phyloP scores from a whole-genome alignment of 2,113 vertebrate species.

The Actenoides hombroni region DNA sequence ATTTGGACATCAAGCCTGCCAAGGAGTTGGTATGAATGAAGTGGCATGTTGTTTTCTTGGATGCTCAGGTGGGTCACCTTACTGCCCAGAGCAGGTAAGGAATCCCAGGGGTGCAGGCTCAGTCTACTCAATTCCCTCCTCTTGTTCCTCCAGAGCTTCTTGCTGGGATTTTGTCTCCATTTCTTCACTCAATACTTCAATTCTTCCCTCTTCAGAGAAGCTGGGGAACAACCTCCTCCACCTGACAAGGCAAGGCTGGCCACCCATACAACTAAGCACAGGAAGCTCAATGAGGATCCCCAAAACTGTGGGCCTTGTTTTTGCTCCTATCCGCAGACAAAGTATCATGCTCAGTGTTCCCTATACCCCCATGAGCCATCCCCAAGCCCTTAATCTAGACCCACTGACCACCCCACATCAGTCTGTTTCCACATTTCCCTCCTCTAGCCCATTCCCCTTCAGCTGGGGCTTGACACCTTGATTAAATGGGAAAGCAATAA shows the following conservation, averaged over 20 bases:
- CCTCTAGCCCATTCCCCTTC: not conserved
- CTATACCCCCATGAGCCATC: not conserved
- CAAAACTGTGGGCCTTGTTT: not conserved
- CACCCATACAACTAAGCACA: not conserved
- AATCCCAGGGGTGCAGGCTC: not conserved
- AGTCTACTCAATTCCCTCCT: not conserved
- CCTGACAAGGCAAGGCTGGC: not conserved
- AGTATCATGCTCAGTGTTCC: not conserved
- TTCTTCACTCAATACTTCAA: not conserved
- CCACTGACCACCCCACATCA: not conserved
- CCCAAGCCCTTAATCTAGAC: not conserved
- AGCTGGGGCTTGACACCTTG: not conserved
- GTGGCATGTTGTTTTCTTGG: not conserved
- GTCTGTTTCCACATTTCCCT: not conserved
- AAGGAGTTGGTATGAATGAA: not conserved
- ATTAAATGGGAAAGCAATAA: not conserved
- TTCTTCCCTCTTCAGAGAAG: not conserved
- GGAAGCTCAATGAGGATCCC: not conserved
- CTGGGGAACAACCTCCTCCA: not conserved
- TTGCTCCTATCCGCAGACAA: not conserved
- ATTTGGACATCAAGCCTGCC: not conserved
- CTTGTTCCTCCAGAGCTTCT: not conserved
- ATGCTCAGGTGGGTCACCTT: not conserved
- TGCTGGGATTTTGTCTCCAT: not conserved
- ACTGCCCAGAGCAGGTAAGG: not conserved